A percentile compares a stretch with the other conserved stretches of the same genome.
These are phyloP conservation scores for Mesoligia furuncula DNA, from an alignment of 2,888 invertebrate species.

Conservation along the genomic window DNA sequence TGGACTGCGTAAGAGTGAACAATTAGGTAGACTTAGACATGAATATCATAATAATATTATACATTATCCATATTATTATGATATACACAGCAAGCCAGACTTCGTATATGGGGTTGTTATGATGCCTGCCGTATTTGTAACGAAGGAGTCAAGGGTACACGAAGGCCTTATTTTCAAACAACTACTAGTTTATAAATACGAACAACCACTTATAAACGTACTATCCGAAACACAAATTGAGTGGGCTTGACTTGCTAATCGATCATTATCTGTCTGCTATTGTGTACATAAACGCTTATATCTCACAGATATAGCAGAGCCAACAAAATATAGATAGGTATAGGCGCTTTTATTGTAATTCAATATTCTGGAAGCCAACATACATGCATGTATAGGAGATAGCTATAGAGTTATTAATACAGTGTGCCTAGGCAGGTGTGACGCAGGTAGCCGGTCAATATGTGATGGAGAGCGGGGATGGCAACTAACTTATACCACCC, in stretches of 20 bases:
- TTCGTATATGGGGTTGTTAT: slow-evolving; percentile 31
- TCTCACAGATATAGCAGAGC: neutral
- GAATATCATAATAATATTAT: neutral
- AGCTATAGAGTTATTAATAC: slow-evolving; percentile 22
- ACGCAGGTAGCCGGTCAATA: slow-evolving; percentile 51
- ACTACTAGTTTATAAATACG: neutral
- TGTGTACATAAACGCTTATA: neutral
- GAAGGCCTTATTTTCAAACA: slow-evolving; percentile 9
- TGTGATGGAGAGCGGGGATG: slow-evolving; percentile 21
- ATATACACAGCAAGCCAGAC: neutral
- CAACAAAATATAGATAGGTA: neutral
- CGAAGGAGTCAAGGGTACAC: neutral
- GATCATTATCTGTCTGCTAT: slow-evolving; percentile 12
- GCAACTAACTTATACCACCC: slow-evolving; percentile 1
- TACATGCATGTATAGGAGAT: neutral
- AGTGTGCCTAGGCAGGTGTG: slow-evolving; percentile 13
- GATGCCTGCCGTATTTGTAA: slow-evolving; percentile 18
- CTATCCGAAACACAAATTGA: neutral
- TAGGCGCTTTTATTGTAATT: neutral
- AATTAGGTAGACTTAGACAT: slow-evolving; percentile 4
- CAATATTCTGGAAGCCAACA: slow-evolving; percentile 16
- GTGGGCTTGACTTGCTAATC: neutral
- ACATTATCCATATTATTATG: slow-evolving; percentile 21
- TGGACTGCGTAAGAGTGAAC: slow-evolving; percentile 17
- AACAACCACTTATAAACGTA: neutral